Evolutionary conservation across 2,113 vertebrate genomes (phyloP), one percentile per base, ranked within the genome.

Genomic region (Rhipidura dahli): DNA sequence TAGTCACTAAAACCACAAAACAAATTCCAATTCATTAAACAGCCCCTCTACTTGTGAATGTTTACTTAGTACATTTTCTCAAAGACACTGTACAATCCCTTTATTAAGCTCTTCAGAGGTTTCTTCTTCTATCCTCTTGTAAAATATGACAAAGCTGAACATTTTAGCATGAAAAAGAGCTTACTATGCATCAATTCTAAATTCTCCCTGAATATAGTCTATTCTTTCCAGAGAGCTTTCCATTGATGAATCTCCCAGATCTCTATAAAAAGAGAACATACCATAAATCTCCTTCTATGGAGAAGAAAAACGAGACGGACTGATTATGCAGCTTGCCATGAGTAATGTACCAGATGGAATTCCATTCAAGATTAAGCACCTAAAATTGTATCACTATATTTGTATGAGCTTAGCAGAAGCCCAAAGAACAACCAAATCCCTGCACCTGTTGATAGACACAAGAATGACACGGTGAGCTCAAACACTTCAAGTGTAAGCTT

Each of bases 141-240:
- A 92, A 83, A 92, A 89, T 31, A 59, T 15, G 45, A 85, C 26
- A 83, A 93, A 95, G 75, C 15, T 53, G 28, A 94, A 80, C 2
- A 59, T 35, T 83, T 79, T 57, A 81, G 19, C 53, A 82, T 35
- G 71, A 84, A 80, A 84, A 90, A 65, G 33, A 89, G 26, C 19
- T 87, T 94, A 70, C 30, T 63, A 73, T 39, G 47, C 31, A 85
- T 26, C 8, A 54, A 79, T 26, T 57, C 37, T 28, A 65, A 70
- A 83, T 87, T 84, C 28, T 89, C 49, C 42, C 53, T 87, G 40
- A 81, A 87, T 75, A 71, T 13, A 72, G 26, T 42, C 31, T 39
- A 39, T 65, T 79, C n/a, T 64, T 94, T 79, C 57, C 66, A 76
- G 40, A 30, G 23, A 53, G 27, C 5, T 84, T 78, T 83, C 61